Base-by-base conservation (phyloP, 1,140 invertebrate genomes). In the Brevipalpus yothersi region DNA sequence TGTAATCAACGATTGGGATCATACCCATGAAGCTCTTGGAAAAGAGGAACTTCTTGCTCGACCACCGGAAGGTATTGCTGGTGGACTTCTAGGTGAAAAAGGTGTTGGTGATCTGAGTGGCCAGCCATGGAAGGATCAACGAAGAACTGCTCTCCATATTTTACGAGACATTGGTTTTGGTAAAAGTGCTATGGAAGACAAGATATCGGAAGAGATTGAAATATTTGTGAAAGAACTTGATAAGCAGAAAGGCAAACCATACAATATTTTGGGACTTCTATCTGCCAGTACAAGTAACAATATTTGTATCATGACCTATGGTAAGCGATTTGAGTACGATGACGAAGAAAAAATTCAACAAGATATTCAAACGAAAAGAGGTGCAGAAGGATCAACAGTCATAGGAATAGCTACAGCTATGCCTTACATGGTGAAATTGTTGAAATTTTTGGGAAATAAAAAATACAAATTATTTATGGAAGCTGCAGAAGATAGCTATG, bases 151-250 rank as follows among this genome's bases (percentile, higher is more conserved):
- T 4, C 67, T 85, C 51, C 77, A 77, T 60, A 77, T 81, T 59
- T 72, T 90, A 61, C 75, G 76, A 40, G 72, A 79, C 21, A 73
- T 85, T 10, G 85, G 86, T 19, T 82, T 84, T 61, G 84, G 84
- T 0, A 80, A 81, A 66, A 74, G 71, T 1, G 68, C 72, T 43
- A 85, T 87, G 80, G 80, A 82, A 11, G 41, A 65, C 1, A 13
- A 59, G 17, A 31, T 66, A 19, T 41, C 56, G 15, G 41, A 61
- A 60, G 65, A 66, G 59, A 42, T 66, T 10, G 21, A 56, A 21
- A 47, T 58, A 4, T 61, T 66, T 17, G 8, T 63, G 10, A 41
- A 55, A 17, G 39, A 58, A 45, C 45, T 67, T 10, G 60, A 61
- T 4, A 42, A 43, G 1, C 15, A 45, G 9, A 21, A 61, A 1